These are phyloP conservation scores for Mormyrus hasselquistii DNA, from an alignment of 2,797 vertebrate species.

Conservation along the genomic window DNA sequence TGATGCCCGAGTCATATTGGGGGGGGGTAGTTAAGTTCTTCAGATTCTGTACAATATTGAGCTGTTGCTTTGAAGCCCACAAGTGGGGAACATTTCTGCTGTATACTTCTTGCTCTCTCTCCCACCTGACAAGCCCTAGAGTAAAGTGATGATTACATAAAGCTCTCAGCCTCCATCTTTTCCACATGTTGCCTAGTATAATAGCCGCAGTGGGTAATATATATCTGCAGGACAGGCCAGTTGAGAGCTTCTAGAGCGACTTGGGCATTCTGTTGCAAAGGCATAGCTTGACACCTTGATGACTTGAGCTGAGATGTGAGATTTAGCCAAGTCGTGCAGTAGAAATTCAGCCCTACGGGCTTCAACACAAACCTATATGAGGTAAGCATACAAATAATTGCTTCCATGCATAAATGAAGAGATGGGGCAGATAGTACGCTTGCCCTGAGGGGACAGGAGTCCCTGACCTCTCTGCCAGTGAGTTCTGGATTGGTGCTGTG, in stretches of 20 bases:
- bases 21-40: constrained; percentile 14
- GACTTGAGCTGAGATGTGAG: neutral
- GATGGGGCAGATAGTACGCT: neutral
- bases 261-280: neutral
- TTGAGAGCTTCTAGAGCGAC: neutral
- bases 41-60: constrained; percentile 9
- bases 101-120: neutral
- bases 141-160: constrained; percentile 7
- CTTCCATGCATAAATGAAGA: neutral
- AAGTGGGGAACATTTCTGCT: neutral
- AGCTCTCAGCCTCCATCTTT: neutral
- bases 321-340: neutral
- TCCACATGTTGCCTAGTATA: constrained; percentile 6
- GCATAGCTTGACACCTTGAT: neutral
- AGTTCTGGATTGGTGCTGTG: neutral
- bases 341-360: neutral
- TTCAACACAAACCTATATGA: neutral
- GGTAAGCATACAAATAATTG: neutral
- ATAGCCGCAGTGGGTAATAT: neutral
- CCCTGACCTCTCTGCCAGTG: neutral
- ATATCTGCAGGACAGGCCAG: neutral
- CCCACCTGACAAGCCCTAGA: neutral
- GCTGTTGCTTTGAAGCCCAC: constrained; percentile 39
- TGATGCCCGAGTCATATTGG: constrained; percentile 27
- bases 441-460: neutral